Evolutionary conservation across 1,140 invertebrate species (phyloP), one percentile per base, ranked within the genome.

Genomic region (Sipha flava): DNA sequence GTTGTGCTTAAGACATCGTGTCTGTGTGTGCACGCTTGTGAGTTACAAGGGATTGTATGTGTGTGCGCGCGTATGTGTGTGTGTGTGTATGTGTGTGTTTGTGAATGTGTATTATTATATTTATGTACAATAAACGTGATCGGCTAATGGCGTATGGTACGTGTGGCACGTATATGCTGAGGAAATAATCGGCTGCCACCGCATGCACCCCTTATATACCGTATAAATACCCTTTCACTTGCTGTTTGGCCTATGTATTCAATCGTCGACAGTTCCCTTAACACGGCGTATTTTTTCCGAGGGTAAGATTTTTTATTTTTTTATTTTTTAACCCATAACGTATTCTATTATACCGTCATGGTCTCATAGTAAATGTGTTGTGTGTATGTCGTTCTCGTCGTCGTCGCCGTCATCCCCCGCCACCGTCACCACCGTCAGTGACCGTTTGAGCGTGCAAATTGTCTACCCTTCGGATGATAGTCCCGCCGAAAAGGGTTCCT

Each of bases 391-490:
- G 40, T n/a, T n/a, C n/a, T n/a, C n/a, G n/a, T n/a, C n/a, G n/a
- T n/a, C n/a, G n/a, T n/a, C n/a, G n/a, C n/a, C n/a, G n/a, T n/a
- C n/a, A n/a, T 18, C 34, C 21, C 6, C 5, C 40, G 5, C 64
- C 12, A 1, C 23, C 37, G 7, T 26, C 40, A 1, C 64, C 40
- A 7, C 40, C n/a, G 12, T 10, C 62, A 18, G 64, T 68, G 64
- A 45, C 64, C 40, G 40, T 18, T 45, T 68, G 64, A 68, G 64
- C 64, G 64, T 68, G 64, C 64, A 68, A 68, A 68, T 68, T 68
- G 64, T 68, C 64, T 37, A 68, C 64, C 64, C 64, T 68, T 40
- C 16, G 40, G 64, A 68, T 26, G 37, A 68, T 68, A 21, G 64
- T 68, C 23, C 64, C 40, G 40, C 23, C 64, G 64, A 68, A 68